Percentiles rank a stretch among this genome's conserved stretches.
phyloP scores from a whole-genome alignment of 2,888 invertebrate genomes.

The Caenorhabditis sinica region DNA sequence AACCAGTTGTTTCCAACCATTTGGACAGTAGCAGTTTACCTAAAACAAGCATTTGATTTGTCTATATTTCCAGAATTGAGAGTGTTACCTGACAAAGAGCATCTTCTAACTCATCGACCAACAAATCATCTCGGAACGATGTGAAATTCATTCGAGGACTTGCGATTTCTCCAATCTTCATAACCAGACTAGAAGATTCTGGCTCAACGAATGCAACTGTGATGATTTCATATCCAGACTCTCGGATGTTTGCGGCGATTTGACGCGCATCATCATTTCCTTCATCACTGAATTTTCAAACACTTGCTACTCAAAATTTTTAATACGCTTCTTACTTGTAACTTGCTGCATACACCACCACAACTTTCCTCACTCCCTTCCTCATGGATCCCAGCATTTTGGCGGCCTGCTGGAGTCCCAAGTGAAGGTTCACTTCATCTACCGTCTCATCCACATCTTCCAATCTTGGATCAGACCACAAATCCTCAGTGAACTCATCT shows the following conservation, averaged over 20 bases:
- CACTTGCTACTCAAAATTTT: background rate
- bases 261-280: slow-evolving; percentile 54
- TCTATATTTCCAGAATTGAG: background rate
- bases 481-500: slow-evolving; percentile 60
- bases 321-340: slow-evolving; percentile 48
- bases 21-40: slow-evolving; percentile 68
- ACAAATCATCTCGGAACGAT: slow-evolving; percentile 47
- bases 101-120: slow-evolving; percentile 62
- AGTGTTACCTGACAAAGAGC: slow-evolving; percentile 56
- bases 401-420: slow-evolving; percentile 47
- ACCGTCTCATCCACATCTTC: slow-evolving; percentile 35
- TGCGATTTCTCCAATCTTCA: slow-evolving; percentile 60
- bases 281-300: slow-evolving; percentile 49
- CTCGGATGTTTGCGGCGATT: slow-evolving; percentile 47
- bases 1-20: slow-evolving; percentile 52
- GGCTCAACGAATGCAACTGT: slow-evolving; percentile 63
- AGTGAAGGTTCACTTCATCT: slow-evolving; percentile 54
- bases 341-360: slow-evolving; percentile 61
- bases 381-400: slow-evolving; percentile 57
- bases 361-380: slow-evolving; percentile 51
- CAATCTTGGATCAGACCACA: slow-evolving; percentile 49
- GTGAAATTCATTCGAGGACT: slow-evolving; percentile 63
- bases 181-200: slow-evolving; percentile 27
- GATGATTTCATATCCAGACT: slow-evolving; percentile 45
- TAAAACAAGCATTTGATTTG: background rate